A percentile compares a stretch with the other conserved stretches of the same genome.
These are phyloP conservation scores for Triplophysa bombifrons DNA, from an alignment of 2,797 vertebrate genomes.

Conservation along the genomic window DNA sequence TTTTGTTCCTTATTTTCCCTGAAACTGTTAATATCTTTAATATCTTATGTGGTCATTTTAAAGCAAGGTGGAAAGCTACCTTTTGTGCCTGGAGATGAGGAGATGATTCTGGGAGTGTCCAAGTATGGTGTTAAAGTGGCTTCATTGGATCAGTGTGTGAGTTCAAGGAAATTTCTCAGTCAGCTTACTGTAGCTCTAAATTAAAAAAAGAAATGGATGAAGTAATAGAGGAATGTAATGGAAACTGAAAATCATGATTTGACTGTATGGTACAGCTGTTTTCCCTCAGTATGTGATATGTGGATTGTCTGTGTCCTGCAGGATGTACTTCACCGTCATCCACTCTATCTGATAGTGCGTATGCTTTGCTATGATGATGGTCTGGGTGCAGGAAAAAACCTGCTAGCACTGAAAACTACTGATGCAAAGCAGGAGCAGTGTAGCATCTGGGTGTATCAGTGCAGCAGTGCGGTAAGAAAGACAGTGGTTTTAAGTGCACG, in stretches of 20 bases:
- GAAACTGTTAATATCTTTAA: background rate
- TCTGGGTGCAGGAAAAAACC: conserved; percentile 90
- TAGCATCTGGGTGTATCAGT: conserved; percentile 97
- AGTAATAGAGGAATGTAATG: background rate
- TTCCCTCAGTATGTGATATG: background rate
- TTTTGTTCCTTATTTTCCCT: background rate
- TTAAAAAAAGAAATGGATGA: background rate
- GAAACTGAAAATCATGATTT: background rate
- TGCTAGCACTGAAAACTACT: conserved; percentile 93
- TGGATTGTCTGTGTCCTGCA: conserved; percentile 56
- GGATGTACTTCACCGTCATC: conserved; percentile 93
- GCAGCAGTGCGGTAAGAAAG: conserved; percentile 87
- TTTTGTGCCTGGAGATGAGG: conserved; percentile 92
- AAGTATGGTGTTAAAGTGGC: conserved; percentile 96
- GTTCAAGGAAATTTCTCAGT: conserved; percentile 63
- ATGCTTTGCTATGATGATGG: conserved; percentile 98
- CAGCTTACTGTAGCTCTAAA: background rate
- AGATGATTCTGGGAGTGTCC: conserved; percentile 93
- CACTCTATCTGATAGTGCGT: conserved; percentile 90
- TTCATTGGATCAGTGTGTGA: conserved; percentile 93
- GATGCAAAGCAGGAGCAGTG: conserved; percentile 83
- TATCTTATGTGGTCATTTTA: conserved; percentile 45
- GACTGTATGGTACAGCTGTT: background rate
- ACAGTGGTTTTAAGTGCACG: background rate
- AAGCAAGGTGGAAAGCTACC: conserved; percentile 98